These are phyloP conservation scores for Pyralis farinalis DNA, from an alignment of 2,888 invertebrate species.

Conservation along the genomic window DNA sequence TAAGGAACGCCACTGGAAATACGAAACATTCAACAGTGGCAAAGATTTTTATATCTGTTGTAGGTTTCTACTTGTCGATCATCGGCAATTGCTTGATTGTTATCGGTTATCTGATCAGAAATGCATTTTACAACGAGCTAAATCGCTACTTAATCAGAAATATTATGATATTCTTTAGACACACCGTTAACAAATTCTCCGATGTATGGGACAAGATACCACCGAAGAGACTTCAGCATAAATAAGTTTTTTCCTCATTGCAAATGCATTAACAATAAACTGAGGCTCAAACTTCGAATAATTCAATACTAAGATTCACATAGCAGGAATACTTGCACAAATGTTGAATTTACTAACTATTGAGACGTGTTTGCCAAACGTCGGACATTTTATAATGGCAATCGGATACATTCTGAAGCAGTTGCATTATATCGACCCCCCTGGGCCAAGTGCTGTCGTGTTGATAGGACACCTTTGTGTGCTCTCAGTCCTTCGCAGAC, in stretches of 20 bases:
- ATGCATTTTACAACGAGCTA: conserved; percentile 21
- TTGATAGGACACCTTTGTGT: conserved; percentile 56
- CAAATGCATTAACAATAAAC: conserved; percentile 36
- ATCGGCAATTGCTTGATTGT: conserved; percentile 32
- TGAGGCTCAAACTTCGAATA: conserved; percentile 21
- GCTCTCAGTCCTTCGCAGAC: conserved; percentile 42
- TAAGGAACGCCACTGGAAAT: too few relatives aligned
- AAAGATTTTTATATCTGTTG: conserved; percentile 13
- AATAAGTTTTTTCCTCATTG: conserved; percentile 33
- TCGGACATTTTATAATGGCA: conserved; percentile 58
- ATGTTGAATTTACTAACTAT: conserved; percentile 36
- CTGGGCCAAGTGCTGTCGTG: conserved; percentile 58
- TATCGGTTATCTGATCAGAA: conserved; percentile 32
- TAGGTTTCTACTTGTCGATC: conserved; percentile 32
- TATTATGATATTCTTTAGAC: conserved; percentile 31
- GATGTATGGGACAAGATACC: conserved; percentile 22
- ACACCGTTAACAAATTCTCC: conserved; percentile 28
- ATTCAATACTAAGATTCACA: background rate
- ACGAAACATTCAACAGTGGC: too few relatives aligned
- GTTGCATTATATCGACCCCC: conserved; percentile 39
- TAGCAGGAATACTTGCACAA: conserved; percentile 12
- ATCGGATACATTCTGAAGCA: conserved; percentile 62
- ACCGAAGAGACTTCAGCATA: conserved; percentile 21
- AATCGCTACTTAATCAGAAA: conserved; percentile 23
- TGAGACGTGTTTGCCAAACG: conserved; percentile 43